phyloP scores from a whole-genome alignment of 2,113 vertebrate genomes.

The Pachyramphus minor region DNA sequence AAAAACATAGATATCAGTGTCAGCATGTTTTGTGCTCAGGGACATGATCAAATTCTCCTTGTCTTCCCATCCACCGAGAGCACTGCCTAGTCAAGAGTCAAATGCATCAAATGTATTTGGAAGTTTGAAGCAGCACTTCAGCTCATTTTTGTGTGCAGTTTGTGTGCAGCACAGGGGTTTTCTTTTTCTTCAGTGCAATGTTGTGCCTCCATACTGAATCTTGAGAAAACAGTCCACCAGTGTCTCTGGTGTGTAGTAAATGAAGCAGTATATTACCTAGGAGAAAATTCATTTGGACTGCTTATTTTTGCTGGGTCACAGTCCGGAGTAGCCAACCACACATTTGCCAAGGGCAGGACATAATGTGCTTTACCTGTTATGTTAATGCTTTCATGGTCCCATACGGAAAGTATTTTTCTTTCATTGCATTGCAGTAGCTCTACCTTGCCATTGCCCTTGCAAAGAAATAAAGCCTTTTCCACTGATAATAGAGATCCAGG shows the following conservation, averaged over 20 bases:
- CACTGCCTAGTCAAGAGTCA: neutral
- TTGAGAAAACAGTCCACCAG: neutral
- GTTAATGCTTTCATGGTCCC: neutral
- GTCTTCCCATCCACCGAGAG: accelerated
- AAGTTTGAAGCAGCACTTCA: neutral
- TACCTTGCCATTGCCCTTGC: conserved; percentile 12
- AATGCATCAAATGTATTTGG: neutral
- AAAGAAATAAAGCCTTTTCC: neutral
- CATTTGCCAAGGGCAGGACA: conserved; percentile 19
- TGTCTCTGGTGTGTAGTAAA: neutral
- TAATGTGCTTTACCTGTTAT: conserved; percentile 29
- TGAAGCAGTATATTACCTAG: neutral
- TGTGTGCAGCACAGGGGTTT: neutral
- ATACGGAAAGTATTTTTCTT: neutral
- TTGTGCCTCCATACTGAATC: neutral
- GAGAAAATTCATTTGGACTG: neutral
- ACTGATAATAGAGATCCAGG: neutral
- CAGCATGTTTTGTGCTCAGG: accelerated
- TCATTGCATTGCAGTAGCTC: neutral
- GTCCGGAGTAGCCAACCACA: conserved; percentile 4
- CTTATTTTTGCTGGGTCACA: conserved; percentile 18
- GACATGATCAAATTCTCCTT: accelerated
- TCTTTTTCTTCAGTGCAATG: neutral
- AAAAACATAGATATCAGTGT: neutral
- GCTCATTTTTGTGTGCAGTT: neutral